Base-by-base conservation (phyloP, 2,797 vertebrate species). In the Bufotes viridis region DNA sequence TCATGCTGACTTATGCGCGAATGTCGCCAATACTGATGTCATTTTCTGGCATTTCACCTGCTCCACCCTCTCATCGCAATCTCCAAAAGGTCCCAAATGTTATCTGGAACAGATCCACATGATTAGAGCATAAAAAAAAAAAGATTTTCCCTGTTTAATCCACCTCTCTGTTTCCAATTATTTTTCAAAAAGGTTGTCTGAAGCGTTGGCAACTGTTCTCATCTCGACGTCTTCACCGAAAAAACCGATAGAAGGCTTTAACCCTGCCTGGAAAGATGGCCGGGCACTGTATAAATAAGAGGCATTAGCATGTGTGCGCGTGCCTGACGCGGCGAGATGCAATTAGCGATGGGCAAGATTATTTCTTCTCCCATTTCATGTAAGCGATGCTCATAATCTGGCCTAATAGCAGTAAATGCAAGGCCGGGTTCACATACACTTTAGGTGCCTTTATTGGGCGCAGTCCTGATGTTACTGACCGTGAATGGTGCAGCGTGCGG, bases 161-260 rank as follows among this genome's bases (percentile, higher is more conserved):
- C 80, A 84, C 85, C 88, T 89, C 81, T 89, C 88, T 89, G 88
- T 83, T 89, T 89, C 69, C 85, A 89, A 89, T 89, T 89, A 89
- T 74, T 65, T 83, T 87, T 87, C 51, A 84, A 70, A 87, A 89
- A 87, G 80, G 80, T 87, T 87, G 72, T 82, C 80, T 87, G 75
- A 63, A 89, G 67, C 63, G 29, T 42, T 89, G 88, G 88, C 88
- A 89, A 83, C 29, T 83, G 18, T 82, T 67, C 75, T 86, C 79
- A 82, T 87, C 88, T 58, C 76, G 24, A 86, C 81, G 72, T 82
- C 78, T 85, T 84, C 84, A 79, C 82, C 82, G 57, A 85, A 60
- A 60, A 89, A 89, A 61, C 51, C 53, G 81, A 83, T 51, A 78
- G 74, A 83, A 74, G 80, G 70, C 57, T 86, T 86, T 69, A 83